Conservation (phyloP, 2,113 vertebrate species). For the Saguinus midas region DNA sequence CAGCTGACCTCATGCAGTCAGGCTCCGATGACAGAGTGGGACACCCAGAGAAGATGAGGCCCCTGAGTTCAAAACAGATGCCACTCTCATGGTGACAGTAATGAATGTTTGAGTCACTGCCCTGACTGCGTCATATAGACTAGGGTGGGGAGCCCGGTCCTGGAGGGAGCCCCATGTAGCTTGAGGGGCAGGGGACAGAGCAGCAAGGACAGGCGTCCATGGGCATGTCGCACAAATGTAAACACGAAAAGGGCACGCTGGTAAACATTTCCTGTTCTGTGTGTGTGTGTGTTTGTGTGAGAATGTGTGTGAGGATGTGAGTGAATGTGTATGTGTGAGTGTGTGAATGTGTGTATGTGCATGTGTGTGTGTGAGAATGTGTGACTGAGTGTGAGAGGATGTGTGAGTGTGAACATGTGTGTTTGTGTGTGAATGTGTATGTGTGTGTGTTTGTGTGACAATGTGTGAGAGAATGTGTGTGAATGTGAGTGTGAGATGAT, state of each 20-base stretch:
- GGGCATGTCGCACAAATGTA: not conserved
- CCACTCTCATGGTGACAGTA: not conserved
- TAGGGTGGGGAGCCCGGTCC: not conserved
- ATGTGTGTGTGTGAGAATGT: too few species aligned
- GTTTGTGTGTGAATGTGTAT: too few species aligned
- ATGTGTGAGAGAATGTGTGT: not conserved
- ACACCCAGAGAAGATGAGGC: constrained; percentile 1
- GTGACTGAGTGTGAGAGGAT: too few species aligned
- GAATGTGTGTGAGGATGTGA: too few species aligned
- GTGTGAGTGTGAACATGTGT: too few species aligned
- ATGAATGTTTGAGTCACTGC: not conserved
- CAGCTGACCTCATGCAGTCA: not conserved
- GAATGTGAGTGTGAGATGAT: too few species aligned
- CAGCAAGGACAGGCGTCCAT: not conserved
- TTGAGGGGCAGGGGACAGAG: not conserved
- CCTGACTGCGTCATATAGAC: not conserved
- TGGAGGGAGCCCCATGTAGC: not conserved
- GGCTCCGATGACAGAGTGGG: not conserved
- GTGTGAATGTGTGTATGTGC: too few species aligned
- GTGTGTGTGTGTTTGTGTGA: not conserved
- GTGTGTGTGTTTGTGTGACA: too few species aligned
- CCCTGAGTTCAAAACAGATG: constrained; percentile 8
- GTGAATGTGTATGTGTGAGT: too few species aligned
- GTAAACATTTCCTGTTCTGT: not conserved
- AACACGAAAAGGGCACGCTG: not conserved